Conservation (phyloP, 2,888 invertebrate genomes). For the Mimumesa dahlbomi region DNA sequence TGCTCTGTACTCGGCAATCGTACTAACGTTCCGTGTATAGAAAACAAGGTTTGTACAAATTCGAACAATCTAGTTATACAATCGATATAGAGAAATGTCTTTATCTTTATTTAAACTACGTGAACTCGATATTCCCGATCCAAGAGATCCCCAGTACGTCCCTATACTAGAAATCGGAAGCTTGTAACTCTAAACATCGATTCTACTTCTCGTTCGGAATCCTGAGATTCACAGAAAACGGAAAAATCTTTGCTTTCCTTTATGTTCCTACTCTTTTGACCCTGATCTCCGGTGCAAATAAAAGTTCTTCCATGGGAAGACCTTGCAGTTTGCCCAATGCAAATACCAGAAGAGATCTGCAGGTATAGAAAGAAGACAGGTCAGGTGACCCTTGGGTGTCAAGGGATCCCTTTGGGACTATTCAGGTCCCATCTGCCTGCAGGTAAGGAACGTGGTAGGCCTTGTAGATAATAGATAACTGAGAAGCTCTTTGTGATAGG, state of each 20-base stretch:
- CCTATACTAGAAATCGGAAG: too few species aligned
- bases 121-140: too few species aligned
- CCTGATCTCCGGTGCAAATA: slow-evolving; percentile 58
- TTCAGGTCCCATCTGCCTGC: slow-evolving; percentile 78
- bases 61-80: background rate
- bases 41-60: slow-evolving; percentile 72
- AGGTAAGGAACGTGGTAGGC: slow-evolving; percentile 73
- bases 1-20: slow-evolving; percentile 77
- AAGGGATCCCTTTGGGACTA: slow-evolving; percentile 73
- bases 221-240: slow-evolving; percentile 30
- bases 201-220: too few species aligned
- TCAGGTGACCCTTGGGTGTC: slow-evolving; percentile 74
- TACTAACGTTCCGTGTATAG: slow-evolving; percentile 74
- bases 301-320: slow-evolving; percentile 50
- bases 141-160: too few species aligned
- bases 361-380: slow-evolving; percentile 67
- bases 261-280: slow-evolving; percentile 30
- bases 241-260: slow-evolving; percentile 34
- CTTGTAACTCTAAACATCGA: too few species aligned
- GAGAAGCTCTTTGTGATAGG: slow-evolving; percentile 76
- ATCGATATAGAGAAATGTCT: too few species aligned
- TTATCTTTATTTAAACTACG: too few species aligned
- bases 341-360: slow-evolving; percentile 64
- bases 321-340: slow-evolving; percentile 67
- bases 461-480: slow-evolving; percentile 79